Conservation (phyloP, 2,113 vertebrate species). For the Vidua chalybeata region DNA sequence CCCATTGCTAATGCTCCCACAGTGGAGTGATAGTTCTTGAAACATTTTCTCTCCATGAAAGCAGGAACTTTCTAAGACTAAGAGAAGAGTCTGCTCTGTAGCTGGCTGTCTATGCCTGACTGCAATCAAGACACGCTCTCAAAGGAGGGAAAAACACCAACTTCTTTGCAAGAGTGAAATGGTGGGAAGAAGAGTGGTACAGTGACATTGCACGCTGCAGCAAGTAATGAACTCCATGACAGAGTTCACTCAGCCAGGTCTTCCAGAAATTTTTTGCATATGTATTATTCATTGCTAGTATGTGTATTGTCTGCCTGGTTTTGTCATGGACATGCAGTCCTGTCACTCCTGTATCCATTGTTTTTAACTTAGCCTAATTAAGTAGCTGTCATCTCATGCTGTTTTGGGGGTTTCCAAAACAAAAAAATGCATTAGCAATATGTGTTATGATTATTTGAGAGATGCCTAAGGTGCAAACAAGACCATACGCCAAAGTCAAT, state of each 20-base stretch:
- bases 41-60: background rate
- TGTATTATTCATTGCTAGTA: background rate
- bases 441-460: background rate
- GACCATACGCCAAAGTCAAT: background rate
- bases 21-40: fast-evolving
- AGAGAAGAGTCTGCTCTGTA: fast-evolving
- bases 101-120: fast-evolving
- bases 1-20: fast-evolving
- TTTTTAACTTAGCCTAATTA: background rate
- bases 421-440: background rate
- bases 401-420: background rate
- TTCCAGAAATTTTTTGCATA: fast-evolving
- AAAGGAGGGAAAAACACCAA: background rate
- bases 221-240: background rate
- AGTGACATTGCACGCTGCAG: background rate
- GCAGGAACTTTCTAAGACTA: background rate
- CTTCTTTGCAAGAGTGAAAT: background rate
- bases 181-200: background rate
- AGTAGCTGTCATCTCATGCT: background rate
- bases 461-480: background rate
- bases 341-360: background rate
- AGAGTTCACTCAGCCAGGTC: background rate
- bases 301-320: background rate
- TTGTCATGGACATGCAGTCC: background rate
- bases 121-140: fast-evolving